These are phyloP conservation scores for Mirounga angustirostris DNA, from an alignment of 2,113 vertebrate species.

Conservation along the genomic window DNA sequence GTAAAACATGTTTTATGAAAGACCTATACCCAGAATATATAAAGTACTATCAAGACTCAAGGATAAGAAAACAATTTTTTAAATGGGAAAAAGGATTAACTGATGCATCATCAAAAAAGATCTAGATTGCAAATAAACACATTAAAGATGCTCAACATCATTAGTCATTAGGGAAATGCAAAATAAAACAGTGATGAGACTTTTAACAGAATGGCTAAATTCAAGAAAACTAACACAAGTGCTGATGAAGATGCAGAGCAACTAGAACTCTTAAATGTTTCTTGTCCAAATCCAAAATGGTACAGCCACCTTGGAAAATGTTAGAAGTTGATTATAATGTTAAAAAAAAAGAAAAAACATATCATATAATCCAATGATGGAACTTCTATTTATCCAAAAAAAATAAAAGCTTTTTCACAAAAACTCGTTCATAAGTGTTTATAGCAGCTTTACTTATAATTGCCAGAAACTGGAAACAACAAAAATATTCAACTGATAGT, in stretches of 20 bases:
- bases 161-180: not conserved
- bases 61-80: not conserved
- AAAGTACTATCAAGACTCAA: not conserved
- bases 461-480: not conserved
- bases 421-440: not conserved
- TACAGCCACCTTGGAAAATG: not conserved
- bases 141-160: not conserved
- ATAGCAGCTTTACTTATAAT: not conserved
- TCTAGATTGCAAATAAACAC: not conserved
- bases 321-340: not conserved
- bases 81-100: not conserved
- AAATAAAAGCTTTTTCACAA: not conserved
- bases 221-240: not conserved
- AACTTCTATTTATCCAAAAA: not conserved
- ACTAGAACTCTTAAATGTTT: not conserved
- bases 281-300: not conserved
- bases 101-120: not conserved
- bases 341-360: not conserved
- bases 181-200: not conserved
- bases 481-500: not conserved
- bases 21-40: not conserved
- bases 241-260: not conserved
- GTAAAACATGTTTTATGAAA: not conserved
- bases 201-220: not conserved
- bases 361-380: not conserved